Conservation (phyloP, 2,888 invertebrate genomes). For the Lomographa bimaculata region DNA sequence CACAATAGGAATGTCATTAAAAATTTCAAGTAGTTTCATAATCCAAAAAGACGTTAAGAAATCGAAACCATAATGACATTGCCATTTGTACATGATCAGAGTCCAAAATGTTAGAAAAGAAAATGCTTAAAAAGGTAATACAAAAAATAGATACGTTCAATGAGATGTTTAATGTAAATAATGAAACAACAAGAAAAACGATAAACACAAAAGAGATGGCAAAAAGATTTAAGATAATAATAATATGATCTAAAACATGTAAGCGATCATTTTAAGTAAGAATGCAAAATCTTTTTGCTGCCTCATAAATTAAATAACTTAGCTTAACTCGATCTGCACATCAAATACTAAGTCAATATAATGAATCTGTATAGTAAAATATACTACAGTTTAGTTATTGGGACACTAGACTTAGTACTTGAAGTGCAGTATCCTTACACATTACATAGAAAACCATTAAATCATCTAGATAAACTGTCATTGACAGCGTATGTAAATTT, state of each 20-base stretch:
- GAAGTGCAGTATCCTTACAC: constrained; percentile 13
- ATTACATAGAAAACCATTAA: constrained; percentile 12
- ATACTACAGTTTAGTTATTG: too few relatives aligned
- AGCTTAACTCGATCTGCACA: constrained; percentile 19
- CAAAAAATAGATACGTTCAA: constrained; percentile 26
- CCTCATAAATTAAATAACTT: constrained; percentile 30
- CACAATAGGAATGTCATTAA: constrained; percentile 25
- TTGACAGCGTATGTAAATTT: constrained; percentile 38
- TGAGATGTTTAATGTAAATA: constrained; percentile 20
- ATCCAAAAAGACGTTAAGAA: constrained; percentile 11
- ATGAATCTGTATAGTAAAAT: too few relatives aligned
- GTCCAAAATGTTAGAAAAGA: constrained; percentile 25
- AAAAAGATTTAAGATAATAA: constrained; percentile 57
- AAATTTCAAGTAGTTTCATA: background rate
- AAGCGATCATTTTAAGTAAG: constrained; percentile 20
- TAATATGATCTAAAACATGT: constrained; percentile 10
- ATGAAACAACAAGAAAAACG: constrained; percentile 49
- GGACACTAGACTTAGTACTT: constrained; percentile 2
- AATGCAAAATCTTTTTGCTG: constrained; percentile 43
- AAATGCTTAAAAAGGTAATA: constrained; percentile 25
- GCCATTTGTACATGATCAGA: constrained; percentile 18
- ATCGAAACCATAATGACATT: constrained; percentile 21
- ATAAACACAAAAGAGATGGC: constrained; percentile 47
- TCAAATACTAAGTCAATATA: constrained; percentile 8
- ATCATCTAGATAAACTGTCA: constrained; percentile 18